Conservation (phyloP, 2,888 invertebrate genomes). For the Dasysyrphus albostriatus region DNA sequence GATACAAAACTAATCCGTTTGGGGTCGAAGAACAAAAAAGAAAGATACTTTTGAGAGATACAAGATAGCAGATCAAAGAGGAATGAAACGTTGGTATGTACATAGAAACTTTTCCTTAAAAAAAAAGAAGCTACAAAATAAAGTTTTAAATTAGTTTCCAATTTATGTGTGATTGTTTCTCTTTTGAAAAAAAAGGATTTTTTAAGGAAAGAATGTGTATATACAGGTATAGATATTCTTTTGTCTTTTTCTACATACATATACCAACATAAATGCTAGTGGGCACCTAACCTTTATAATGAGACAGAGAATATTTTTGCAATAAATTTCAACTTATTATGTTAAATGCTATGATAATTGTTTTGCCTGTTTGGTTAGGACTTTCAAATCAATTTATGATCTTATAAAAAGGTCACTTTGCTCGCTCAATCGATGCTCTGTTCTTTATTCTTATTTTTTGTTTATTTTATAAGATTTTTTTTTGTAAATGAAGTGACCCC, state of each 20-base stretch:
- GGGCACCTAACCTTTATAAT: too few species aligned
- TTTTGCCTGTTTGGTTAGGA: slow-evolving; percentile 44
- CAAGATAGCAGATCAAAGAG: not conserved
- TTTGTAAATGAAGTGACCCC: slow-evolving; percentile 7
- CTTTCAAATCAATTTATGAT: slow-evolving; percentile 19
- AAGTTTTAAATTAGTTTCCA: slow-evolving; percentile 67
- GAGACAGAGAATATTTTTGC: not conserved
- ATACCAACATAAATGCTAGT: not conserved
- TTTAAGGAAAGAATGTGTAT: not conserved
- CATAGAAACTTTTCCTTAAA: slow-evolving; percentile 29
- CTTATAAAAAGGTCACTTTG: not conserved
- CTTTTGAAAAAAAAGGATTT: not conserved
- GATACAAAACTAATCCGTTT: slow-evolving; percentile 41
- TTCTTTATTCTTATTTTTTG: not conserved
- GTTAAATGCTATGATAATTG: slow-evolving; percentile 56
- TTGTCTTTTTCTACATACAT: not conserved
- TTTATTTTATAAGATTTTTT: not conserved
- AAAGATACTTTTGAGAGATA: not conserved
- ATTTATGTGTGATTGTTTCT: slow-evolving; percentile 52
- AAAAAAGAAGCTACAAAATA: slow-evolving; percentile 6
- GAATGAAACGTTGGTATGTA: slow-evolving; percentile 12
- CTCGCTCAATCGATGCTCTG: not conserved
- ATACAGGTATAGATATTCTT: not conserved
- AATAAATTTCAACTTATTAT: slow-evolving; percentile 27
- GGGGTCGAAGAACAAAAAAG: not conserved